Conservation (phyloP, 2,888 invertebrate species). For the Polyommatus icarus region DNA sequence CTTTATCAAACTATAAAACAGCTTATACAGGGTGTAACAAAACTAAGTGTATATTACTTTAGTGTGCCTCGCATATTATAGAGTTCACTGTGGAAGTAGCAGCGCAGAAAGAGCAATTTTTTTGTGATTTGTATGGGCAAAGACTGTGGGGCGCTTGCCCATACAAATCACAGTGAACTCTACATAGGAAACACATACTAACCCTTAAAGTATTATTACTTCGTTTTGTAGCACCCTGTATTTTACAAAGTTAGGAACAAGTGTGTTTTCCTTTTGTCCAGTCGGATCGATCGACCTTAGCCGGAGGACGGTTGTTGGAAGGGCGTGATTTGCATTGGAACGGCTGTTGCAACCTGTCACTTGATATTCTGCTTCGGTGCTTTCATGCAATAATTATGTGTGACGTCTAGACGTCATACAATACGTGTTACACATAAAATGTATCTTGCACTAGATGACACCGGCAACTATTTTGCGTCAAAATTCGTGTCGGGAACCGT, state of each 20-base stretch:
- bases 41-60: too few species aligned
- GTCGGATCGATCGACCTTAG: neutral
- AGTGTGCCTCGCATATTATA: too few species aligned
- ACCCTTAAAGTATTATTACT: too few species aligned
- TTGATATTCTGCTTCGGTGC: constrained; percentile 1
- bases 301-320: constrained; percentile 2
- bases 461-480: neutral
- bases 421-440: neutral
- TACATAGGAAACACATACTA: too few species aligned
- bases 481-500: neutral
- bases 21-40: too few species aligned
- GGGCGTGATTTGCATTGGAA: constrained; percentile 14
- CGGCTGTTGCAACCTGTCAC: neutral
- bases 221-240: too few species aligned
- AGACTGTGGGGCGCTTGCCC: too few species aligned
- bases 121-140: too few species aligned
- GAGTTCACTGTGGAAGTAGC: too few species aligned
- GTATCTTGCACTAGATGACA: neutral
- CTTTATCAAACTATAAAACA: too few species aligned
- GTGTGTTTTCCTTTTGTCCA: constrained; percentile 9
- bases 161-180: too few species aligned
- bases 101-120: too few species aligned
- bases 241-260: neutral
- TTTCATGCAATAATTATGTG: constrained; percentile 10
- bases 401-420: neutral